Evolutionary conservation across 2,797 vertebrate genomes (phyloP).

Genomic region (Diceros bicornis): DNA sequence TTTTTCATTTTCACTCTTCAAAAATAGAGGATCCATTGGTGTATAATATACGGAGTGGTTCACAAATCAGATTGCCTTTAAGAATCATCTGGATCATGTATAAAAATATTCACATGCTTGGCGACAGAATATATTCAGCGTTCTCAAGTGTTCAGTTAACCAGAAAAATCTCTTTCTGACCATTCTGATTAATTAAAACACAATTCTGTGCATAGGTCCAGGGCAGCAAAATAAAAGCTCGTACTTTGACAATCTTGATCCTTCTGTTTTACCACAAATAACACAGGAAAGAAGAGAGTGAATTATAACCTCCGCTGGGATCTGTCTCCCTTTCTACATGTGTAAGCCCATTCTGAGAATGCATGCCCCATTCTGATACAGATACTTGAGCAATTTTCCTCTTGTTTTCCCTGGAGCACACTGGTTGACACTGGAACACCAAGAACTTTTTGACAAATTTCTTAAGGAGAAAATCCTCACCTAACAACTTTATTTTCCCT

Average conservation of each 20-base stretch:
- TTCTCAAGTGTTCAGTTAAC: slow-evolving; percentile 42
- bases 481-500: neutral
- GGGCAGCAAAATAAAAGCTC: neutral
- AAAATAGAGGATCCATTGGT: neutral
- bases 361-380: neutral
- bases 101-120: neutral
- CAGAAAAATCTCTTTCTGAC: slow-evolving; percentile 22
- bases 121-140: neutral
- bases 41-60: neutral
- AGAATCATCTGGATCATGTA: neutral
- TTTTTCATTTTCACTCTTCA: slow-evolving; percentile 46
- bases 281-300: neutral
- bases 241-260: slow-evolving; percentile 75
- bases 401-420: neutral
- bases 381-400: neutral
- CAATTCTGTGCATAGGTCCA: neutral
- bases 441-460: slow-evolving; percentile 33
- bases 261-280: slow-evolving; percentile 72
- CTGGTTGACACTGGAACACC: neutral
- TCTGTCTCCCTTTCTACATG: neutral
- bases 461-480: neutral
- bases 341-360: neutral
- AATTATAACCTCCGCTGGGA: neutral
- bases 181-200: slow-evolving; percentile 50
- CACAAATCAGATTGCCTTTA: neutral